Evolutionary conservation across 2,113 vertebrate species (phyloP).

Genomic region (Hipposideros armiger): DNA sequence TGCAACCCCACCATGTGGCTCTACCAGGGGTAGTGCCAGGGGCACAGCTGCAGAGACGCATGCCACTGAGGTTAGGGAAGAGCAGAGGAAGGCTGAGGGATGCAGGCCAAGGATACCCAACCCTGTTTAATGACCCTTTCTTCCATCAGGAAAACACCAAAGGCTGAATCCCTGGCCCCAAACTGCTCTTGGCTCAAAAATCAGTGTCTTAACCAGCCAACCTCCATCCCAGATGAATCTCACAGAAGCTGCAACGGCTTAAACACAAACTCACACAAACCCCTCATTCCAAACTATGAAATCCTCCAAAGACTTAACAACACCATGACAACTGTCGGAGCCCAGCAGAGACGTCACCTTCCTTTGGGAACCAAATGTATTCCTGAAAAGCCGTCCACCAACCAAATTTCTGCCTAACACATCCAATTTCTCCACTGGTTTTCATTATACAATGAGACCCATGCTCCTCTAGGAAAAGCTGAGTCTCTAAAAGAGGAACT

Average conservation of each 20-base stretch:
- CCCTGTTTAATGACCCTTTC: slow-evolving; percentile 54
- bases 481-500: background rate
- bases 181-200: slow-evolving; percentile 55
- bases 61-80: slow-evolving; percentile 35
- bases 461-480: background rate
- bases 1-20: background rate
- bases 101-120: slow-evolving; percentile 30
- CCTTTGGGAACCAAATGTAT: background rate
- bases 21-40: background rate
- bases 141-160: slow-evolving; percentile 61
- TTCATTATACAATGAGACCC: background rate
- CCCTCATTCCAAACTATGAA: background rate
- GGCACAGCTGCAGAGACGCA: slow-evolving; percentile 1
- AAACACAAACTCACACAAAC: slow-evolving; percentile 19
- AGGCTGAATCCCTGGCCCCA: slow-evolving; percentile 54
- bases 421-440: slow-evolving; percentile 19
- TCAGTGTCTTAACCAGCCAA: slow-evolving; percentile 9
- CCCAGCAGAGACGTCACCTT: background rate
- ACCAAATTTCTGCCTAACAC: slow-evolving; percentile 37
- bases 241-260: slow-evolving; percentile 62
- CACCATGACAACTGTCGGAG: background rate
- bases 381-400: slow-evolving; percentile 51
- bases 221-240: slow-evolving; percentile 31
- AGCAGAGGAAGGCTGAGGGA: background rate
- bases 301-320: background rate